These are phyloP conservation scores for Atta colombica DNA, from an alignment of 1,140 invertebrate genomes.

Conservation along the genomic window DNA sequence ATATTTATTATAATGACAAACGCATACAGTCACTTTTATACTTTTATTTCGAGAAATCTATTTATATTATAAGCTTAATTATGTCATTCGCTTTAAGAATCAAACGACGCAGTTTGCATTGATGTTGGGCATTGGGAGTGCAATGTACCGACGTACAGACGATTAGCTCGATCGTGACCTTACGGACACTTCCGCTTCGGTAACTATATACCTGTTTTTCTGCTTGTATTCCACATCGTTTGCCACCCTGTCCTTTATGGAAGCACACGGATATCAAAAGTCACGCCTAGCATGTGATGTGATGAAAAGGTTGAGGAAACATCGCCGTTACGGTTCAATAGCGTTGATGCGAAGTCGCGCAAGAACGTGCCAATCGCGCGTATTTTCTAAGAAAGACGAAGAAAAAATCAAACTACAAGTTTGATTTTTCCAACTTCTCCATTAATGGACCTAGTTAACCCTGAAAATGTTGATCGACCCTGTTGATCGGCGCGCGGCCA, in stretches of 20 bases:
- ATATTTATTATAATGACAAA: conserved; percentile 12
- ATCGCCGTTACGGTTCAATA: conserved; percentile 19
- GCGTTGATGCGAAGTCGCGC: neutral
- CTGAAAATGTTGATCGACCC: neutral
- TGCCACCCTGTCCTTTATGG: conserved; percentile 39
- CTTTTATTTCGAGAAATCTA: neutral
- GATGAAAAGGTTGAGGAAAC: conserved; percentile 36
- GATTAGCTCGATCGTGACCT: conserved; percentile 41
- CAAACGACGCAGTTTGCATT: neutral
- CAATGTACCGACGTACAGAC: neutral
- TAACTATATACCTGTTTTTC: conserved; percentile 41
- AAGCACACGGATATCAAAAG: conserved; percentile 37
- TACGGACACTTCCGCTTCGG: conserved; percentile 30
- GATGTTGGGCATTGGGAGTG: neutral
- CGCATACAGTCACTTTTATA: no score
- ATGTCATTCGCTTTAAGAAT: neutral
- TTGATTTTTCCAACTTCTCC: conserved; percentile 16
- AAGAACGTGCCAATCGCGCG: neutral
- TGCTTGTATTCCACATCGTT: conserved; percentile 29
- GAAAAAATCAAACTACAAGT: neutral
- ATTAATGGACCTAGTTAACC: conserved; percentile 7
- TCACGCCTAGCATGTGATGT: conserved; percentile 5
- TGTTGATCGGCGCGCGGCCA: neutral
- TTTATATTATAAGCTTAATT: neutral
- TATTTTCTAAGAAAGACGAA: neutral